A percentile compares a stretch with the other conserved stretches of the same genome.
Conservation (phyloP, 2,797 vertebrate species). For the Megalops cyprinoides region DNA sequence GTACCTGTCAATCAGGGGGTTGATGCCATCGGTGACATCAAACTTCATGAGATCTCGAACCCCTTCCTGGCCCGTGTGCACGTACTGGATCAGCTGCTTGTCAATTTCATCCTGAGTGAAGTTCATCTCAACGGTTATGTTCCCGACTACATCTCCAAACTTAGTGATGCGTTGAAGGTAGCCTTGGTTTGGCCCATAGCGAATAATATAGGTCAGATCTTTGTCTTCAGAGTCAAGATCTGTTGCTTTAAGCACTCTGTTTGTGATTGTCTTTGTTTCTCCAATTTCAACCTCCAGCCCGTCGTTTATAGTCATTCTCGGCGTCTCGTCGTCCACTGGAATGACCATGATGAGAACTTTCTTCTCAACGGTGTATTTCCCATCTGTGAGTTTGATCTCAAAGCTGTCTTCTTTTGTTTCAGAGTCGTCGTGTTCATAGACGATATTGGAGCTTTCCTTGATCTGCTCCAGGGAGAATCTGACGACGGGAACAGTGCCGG, state of each 20-base stretch:
- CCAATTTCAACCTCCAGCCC: slow-evolving; percentile 83
- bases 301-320: slow-evolving; percentile 81
- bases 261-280: slow-evolving; percentile 81
- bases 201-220: slow-evolving; percentile 78
- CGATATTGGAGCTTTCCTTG: slow-evolving; percentile 80
- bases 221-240: slow-evolving; percentile 86
- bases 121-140: slow-evolving; percentile 83
- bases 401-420: slow-evolving; percentile 87
- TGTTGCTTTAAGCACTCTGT: slow-evolving; percentile 80
- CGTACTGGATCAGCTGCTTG: slow-evolving; percentile 78
- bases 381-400: slow-evolving; percentile 80
- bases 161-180: slow-evolving; percentile 79
- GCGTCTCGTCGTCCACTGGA: slow-evolving; percentile 84
- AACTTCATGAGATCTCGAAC: slow-evolving; percentile 85
- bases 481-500: slow-evolving; percentile 67
- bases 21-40: slow-evolving; percentile 86
- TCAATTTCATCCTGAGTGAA: slow-evolving; percentile 87
- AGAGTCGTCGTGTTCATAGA: slow-evolving; percentile 88
- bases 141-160: slow-evolving; percentile 70
- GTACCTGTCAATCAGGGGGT: slow-evolving; percentile 81
- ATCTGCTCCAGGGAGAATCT: slow-evolving; percentile 83
- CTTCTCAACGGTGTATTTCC: slow-evolving; percentile 78
- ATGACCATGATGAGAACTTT: slow-evolving; percentile 81
- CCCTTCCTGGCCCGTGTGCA: slow-evolving; percentile 83
- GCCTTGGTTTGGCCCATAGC: slow-evolving; percentile 77